Conservation (phyloP, 2,113 vertebrate species). For the Cisticola juncidis region DNA sequence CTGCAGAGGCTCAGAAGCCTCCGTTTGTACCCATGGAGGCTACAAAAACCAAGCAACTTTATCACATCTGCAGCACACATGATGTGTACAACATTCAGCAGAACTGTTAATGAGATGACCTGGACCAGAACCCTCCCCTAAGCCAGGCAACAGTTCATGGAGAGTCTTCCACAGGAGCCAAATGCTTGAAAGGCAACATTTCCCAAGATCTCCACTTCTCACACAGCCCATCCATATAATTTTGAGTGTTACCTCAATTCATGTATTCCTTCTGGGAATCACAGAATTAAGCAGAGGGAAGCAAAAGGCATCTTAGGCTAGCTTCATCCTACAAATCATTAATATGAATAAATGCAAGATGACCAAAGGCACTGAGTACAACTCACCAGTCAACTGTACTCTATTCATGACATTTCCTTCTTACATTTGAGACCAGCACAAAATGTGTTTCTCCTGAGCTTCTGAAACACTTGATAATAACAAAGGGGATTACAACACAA, state of each 20-base stretch:
- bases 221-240: rapidly evolving
- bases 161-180: background rate
- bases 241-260: background rate
- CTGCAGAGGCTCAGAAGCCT: rapidly evolving
- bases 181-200: background rate
- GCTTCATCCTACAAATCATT: background rate
- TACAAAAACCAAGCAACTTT: background rate
- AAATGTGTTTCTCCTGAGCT: rapidly evolving
- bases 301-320: background rate
- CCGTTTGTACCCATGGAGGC: rapidly evolving
- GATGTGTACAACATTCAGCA: background rate
- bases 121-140: background rate
- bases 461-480: background rate
- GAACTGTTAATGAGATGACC: background rate
- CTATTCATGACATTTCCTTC: background rate
- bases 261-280: background rate
- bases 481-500: background rate
- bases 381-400: background rate
- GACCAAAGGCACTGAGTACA: background rate
- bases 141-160: background rate
- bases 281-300: background rate
- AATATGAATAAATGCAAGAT: background rate
- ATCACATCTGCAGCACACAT: background rate
- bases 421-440: background rate
- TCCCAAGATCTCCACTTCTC: background rate